These are phyloP conservation scores for Poeciliopsis occidentalis DNA, from an alignment of 2,113 vertebrate genomes.

Conservation along the genomic window DNA sequence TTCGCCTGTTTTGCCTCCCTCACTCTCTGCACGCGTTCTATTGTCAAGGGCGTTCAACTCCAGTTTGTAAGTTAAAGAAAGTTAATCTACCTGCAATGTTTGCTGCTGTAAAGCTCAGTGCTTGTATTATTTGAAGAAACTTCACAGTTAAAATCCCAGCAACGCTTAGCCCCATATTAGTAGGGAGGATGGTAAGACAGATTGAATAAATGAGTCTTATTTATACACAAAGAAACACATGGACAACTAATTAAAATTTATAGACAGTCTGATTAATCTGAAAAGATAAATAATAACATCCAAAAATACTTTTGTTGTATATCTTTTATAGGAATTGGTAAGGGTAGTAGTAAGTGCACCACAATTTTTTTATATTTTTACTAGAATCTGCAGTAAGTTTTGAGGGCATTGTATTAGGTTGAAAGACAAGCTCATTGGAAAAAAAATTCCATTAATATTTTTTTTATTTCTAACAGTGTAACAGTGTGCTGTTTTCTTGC, in stretches of 20 bases:
- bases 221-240: not conserved
- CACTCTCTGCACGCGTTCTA: slow-evolving; percentile 86
- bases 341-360: not conserved
- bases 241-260: not conserved
- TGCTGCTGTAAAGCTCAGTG: not conserved
- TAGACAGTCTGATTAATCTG: not conserved
- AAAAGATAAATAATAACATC: not conserved
- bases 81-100: not conserved
- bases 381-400: not conserved
- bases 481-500: slow-evolving; percentile 7
- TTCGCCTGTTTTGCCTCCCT: slow-evolving; percentile 87
- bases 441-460: not conserved
- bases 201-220: not conserved
- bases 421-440: not conserved
- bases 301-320: not conserved
- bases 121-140: not conserved
- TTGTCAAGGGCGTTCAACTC: slow-evolving; percentile 85
- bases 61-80: slow-evolving; percentile 83
- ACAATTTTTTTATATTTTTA: not conserved
- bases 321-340: not conserved
- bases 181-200: not conserved
- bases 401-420: not conserved
- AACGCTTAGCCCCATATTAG: not conserved
- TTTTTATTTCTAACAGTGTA: not conserved
- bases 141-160: not conserved